Percentiles rank a stretch among this genome's conserved stretches.
Conservation (phyloP, 2,113 vertebrate species). For the Zeus faber region DNA sequence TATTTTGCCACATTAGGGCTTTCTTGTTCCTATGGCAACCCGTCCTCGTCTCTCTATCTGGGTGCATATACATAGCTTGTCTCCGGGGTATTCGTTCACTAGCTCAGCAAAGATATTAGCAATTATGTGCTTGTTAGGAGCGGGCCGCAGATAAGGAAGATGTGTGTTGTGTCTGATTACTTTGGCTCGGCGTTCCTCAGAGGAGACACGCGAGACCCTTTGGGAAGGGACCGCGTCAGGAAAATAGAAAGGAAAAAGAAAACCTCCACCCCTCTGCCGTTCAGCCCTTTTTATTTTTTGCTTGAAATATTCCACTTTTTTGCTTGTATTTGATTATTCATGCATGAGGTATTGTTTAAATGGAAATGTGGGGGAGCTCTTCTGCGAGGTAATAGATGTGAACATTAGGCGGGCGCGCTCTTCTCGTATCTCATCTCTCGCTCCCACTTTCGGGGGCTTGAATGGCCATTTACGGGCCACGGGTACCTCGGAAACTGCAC, state of each 20-base stretch:
- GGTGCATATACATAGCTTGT: slow-evolving; percentile 65
- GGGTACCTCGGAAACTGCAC: too few species aligned
- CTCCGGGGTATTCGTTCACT: slow-evolving; percentile 60
- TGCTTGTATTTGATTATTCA: slow-evolving; percentile 60
- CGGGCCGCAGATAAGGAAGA: slow-evolving; percentile 7
- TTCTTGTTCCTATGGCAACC: slow-evolving; percentile 71
- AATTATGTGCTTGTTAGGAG: slow-evolving; percentile 77
- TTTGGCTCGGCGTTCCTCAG: slow-evolving; percentile 56
- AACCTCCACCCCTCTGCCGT: too few species aligned
- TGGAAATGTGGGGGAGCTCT: slow-evolving; percentile 57
- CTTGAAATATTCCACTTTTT: background rate
- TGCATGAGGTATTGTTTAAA: slow-evolving; percentile 62
- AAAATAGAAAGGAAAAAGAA: too few species aligned
- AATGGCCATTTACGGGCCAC: too few species aligned
- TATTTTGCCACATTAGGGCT: slow-evolving; percentile 46
- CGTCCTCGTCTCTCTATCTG: slow-evolving; percentile 57
- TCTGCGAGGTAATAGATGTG: slow-evolving; percentile 55
- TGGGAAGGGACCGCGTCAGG: slow-evolving; percentile 15
- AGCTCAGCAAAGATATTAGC: slow-evolving; percentile 72
- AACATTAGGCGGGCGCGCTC: slow-evolving; percentile 32
- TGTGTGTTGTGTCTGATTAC: slow-evolving; percentile 66
- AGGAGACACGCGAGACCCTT: slow-evolving; percentile 46
- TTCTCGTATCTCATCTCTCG: background rate
- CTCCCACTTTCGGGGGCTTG: too few species aligned
- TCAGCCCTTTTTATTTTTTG: too few species aligned